Base-by-base conservation (phyloP, 2,113 vertebrate genomes). In the Halichoeres trimaculatus region DNA sequence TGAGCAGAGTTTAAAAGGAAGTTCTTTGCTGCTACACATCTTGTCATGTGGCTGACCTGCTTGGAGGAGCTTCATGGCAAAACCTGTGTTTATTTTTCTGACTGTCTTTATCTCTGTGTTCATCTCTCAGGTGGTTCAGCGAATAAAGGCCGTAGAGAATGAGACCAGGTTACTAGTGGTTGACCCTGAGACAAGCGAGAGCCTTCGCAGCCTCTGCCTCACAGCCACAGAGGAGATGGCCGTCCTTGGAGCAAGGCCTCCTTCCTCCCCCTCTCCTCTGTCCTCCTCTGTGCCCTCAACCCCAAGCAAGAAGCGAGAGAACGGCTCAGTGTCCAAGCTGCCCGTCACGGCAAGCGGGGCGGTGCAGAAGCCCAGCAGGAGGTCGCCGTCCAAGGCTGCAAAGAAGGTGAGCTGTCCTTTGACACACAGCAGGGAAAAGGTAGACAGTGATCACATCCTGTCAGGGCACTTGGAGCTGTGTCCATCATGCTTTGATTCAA, bases 141-240 rank as follows among this genome's bases (percentile, higher is more conserved):
- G 97, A 55, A 99, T 99, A 93, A 99, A 99, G 77, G 95, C 95
- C 0, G 61, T 98, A 80, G 96, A 97, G 70, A 66, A 94, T 0
- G 96, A 98, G 94, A 99, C 98, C 0, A 87, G 91, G 35, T 55
- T 99, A 86, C 94, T 99, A 22, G 98, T 99, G 84, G 96, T 98
- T 69, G 97, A 99, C 84, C 93, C 94, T n/a, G 96, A 98, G 84
- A 96, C 97, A 0, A 94, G 98, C 0, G 97, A 98, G 74, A 95
- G 93, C 71, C 93, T 99, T 55, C 94, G 90, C 60, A 95, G 95
- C 81, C 92, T 95, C 60, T 93, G 94, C 26, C 95, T 98, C 81
- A 95, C 95, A 0, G 95, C 95, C 88, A 97, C 95, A 0, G 95
- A 96, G 85, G 95, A 97, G 71, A 96, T 97, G 95, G 96, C 92